phyloP scores from a whole-genome alignment of 2,113 vertebrate species.

The Isichthys henryi region DNA sequence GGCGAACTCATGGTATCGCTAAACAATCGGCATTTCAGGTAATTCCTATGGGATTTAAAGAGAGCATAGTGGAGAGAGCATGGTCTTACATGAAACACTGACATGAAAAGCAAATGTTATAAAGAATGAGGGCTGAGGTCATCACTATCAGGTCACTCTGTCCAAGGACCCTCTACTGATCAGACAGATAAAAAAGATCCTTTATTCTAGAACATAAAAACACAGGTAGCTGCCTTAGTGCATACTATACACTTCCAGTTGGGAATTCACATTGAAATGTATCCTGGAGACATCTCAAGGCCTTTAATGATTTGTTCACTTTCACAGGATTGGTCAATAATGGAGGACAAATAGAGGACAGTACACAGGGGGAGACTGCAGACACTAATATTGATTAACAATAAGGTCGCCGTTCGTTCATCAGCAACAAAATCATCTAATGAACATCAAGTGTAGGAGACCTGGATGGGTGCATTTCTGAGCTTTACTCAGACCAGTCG shows the following conservation, averaged over 20 bases:
- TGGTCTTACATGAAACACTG: not conserved
- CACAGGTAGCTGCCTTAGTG: not conserved
- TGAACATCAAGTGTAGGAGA: not conserved
- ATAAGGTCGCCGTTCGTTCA: not conserved
- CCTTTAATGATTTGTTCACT: slow-evolving; percentile 16
- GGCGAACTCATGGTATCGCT: not conserved
- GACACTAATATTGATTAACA: not conserved
- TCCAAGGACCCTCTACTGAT: not conserved
- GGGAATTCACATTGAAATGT: slow-evolving; percentile 13
- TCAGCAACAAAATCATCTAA: not conserved
- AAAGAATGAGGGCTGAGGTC: not conserved
- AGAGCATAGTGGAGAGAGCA: not conserved
- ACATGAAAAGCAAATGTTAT: not conserved
- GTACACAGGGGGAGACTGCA: not conserved
- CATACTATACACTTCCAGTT: not conserved
- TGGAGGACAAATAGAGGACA: slow-evolving; percentile 2
- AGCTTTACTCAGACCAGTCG: not conserved
- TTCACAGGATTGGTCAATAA: slow-evolving; percentile 5
- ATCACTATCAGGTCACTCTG: not conserved
- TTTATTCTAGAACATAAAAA: not conserved
- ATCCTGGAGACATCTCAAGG: not conserved
- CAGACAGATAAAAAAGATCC: not conserved
- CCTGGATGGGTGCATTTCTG: not conserved
- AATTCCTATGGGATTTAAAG: not conserved
- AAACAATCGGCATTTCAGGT: not conserved